These are phyloP conservation scores for Metallyticus violacea DNA, from an alignment of 2,888 invertebrate species.

Conservation along the genomic window DNA sequence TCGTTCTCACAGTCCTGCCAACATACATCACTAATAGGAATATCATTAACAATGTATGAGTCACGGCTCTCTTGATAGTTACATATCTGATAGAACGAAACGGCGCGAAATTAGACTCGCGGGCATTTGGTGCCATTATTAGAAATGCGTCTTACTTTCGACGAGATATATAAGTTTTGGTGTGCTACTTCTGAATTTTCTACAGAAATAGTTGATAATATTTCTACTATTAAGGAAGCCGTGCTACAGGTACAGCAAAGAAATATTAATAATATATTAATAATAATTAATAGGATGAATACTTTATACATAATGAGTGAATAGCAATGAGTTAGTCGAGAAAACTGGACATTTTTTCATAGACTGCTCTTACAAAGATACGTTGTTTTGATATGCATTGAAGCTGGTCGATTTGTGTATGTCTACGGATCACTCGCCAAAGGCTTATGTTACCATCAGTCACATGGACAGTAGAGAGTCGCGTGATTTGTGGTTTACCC, in stretches of 20 bases:
- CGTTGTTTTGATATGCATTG: not conserved
- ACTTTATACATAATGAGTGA: constrained; percentile 19
- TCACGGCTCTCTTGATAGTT: constrained; percentile 7
- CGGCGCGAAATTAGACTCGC: not conserved
- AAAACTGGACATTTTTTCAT: not conserved
- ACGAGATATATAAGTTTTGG: not conserved
- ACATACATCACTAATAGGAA: constrained; percentile 17
- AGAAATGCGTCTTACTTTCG: not conserved
- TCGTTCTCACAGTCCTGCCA: not conserved
- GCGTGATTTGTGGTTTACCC: not conserved
- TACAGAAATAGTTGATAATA: not conserved
- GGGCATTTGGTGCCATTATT: not conserved
- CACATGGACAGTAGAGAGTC: not conserved
- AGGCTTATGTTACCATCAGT: not conserved
- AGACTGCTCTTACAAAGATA: not conserved
- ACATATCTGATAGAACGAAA: not conserved
- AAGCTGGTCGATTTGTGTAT: not conserved
- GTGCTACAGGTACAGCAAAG: constrained; percentile 11
- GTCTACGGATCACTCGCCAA: not conserved
- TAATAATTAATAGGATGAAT: constrained; percentile 18
- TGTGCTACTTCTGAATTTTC: not conserved
- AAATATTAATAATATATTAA: not conserved
- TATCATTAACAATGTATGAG: constrained; percentile 14
- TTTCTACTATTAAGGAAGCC: constrained; percentile 1
- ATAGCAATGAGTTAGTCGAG: not conserved